phyloP scores from a whole-genome alignment of 1,140 invertebrate genomes.

The Lordiphosa mommai region DNA sequence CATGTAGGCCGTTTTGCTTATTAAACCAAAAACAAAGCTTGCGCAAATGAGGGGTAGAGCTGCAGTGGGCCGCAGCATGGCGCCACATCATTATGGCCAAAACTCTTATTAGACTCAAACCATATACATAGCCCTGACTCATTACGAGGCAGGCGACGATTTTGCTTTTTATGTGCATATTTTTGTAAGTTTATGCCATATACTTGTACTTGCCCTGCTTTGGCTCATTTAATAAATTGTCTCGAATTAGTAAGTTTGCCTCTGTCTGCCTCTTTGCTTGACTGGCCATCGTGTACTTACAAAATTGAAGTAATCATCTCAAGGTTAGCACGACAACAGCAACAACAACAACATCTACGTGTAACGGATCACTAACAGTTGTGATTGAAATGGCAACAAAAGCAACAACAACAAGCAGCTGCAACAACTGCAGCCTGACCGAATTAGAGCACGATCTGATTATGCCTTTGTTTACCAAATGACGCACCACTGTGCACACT shows the following conservation, averaged over 20 bases:
- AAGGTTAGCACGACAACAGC: conserved; percentile 66
- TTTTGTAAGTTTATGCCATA: conserved; percentile 18
- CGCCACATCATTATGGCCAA: conserved; percentile 55
- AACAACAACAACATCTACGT: conserved; percentile 17
- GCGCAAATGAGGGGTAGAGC: conserved; percentile 34
- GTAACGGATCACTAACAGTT: conserved; percentile 60
- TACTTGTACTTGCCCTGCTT: conserved; percentile 50
- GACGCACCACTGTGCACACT: conserved; percentile 48
- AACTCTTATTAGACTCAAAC: conserved; percentile 17
- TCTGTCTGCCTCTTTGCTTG: conserved; percentile 16
- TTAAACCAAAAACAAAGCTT: conserved; percentile 45
- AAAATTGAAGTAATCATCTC: conserved; percentile 71
- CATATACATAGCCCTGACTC: conserved; percentile 26
- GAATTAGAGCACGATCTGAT: conserved; percentile 70
- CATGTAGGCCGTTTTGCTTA: conserved; percentile 71
- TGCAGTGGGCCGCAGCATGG: conserved; percentile 42
- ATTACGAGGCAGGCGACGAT: conserved; percentile 36
- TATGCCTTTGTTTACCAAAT: conserved; percentile 58
- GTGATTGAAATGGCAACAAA: conserved; percentile 16
- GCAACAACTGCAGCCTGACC: conserved; percentile 17
- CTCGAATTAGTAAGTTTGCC: conserved; percentile 60
- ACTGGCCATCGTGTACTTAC: conserved; percentile 46
- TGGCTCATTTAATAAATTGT: conserved; percentile 74
- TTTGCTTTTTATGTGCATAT: conserved; percentile 39
- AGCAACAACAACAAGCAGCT: neutral